Percentiles rank a stretch among this genome's conserved stretches.
phyloP scores from a whole-genome alignment of 2,888 invertebrate species.

The Idaea aversata region DNA sequence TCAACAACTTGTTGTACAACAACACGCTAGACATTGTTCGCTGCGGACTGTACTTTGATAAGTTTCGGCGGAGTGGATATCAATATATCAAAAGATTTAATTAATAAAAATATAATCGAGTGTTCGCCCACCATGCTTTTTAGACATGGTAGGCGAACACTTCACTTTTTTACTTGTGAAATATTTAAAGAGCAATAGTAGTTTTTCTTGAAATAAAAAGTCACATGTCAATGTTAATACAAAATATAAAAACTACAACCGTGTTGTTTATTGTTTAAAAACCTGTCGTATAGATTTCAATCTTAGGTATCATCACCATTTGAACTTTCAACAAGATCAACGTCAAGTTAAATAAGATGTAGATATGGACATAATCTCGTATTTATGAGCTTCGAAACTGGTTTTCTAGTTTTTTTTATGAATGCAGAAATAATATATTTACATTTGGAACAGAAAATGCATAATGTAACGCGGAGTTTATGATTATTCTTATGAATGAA shows the following conservation, averaged over 20 bases:
- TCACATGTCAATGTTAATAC: neutral
- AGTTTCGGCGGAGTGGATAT: too few relatives aligned
- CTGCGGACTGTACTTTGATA: neutral
- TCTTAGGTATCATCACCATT: conserved; percentile 1
- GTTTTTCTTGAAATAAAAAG: neutral
- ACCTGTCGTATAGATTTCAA: neutral
- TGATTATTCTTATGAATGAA: neutral
- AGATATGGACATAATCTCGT: conserved; percentile 2
- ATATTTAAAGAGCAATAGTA: neutral
- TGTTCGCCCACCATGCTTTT: too few relatives aligned
- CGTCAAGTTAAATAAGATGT: conserved; percentile 2
- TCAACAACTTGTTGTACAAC: too few relatives aligned
- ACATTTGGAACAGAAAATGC: neutral
- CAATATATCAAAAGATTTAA: too few relatives aligned
- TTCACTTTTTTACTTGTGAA: too few relatives aligned
- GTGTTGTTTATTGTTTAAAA: neutral
- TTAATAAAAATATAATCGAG: too few relatives aligned
- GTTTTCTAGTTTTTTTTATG: conserved; percentile 21
- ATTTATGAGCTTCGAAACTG: conserved; percentile 2
- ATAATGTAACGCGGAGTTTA: neutral
- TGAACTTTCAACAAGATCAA: conserved; percentile 3
- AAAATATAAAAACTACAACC: neutral
- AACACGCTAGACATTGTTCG: neutral
- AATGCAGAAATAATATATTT: conserved; percentile 9
- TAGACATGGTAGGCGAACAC: too few relatives aligned